Percentiles rank a stretch among this genome's conserved stretches.
Conservation (phyloP, 2,113 vertebrate species). For the Mobula birostris region DNA sequence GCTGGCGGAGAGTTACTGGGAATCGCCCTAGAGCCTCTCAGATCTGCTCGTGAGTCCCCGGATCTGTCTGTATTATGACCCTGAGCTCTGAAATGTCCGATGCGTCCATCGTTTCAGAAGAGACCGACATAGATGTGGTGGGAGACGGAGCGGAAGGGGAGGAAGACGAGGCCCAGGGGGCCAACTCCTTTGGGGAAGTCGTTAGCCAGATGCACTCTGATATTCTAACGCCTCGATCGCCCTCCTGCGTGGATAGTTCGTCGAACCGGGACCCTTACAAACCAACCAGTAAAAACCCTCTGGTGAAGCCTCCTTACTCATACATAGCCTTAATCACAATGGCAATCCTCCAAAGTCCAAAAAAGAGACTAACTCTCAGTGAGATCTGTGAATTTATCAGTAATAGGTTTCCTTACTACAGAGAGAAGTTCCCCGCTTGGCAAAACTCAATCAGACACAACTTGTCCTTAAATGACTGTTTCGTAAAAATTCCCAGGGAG, state of each 20-base stretch:
- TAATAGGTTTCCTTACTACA: conserved; percentile 72
- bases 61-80: conserved; percentile 72
- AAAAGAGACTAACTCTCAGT: conserved; percentile 84
- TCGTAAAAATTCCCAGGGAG: conserved; percentile 77
- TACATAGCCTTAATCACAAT: conserved; percentile 92
- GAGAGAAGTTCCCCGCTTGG: conserved; percentile 79
- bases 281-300: conserved; percentile 66
- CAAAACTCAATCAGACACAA: conserved; percentile 79
- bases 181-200: conserved; percentile 65
- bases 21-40: conserved; percentile 38
- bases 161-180: conserved; percentile 59
- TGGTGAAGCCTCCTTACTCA: conserved; percentile 87
- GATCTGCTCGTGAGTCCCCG: conserved; percentile 43
- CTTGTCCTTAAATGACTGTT: conserved; percentile 74
- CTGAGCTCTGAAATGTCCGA: conserved; percentile 89
- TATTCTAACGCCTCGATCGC: conserved; percentile 54
- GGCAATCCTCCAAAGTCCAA: conserved; percentile 86
- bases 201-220: conserved; percentile 66
- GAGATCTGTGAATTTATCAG: conserved; percentile 81
- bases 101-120: conserved; percentile 79
- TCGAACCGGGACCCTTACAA: conserved; percentile 57
- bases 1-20: conserved; percentile 46
- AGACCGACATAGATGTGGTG: conserved; percentile 89
- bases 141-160: conserved; percentile 82
- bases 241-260: conserved; percentile 57